Percentiles rank a stretch among this genome's conserved stretches.
Conservation (phyloP, 1,140 invertebrate genomes). For the Subanguina moxae region DNA sequence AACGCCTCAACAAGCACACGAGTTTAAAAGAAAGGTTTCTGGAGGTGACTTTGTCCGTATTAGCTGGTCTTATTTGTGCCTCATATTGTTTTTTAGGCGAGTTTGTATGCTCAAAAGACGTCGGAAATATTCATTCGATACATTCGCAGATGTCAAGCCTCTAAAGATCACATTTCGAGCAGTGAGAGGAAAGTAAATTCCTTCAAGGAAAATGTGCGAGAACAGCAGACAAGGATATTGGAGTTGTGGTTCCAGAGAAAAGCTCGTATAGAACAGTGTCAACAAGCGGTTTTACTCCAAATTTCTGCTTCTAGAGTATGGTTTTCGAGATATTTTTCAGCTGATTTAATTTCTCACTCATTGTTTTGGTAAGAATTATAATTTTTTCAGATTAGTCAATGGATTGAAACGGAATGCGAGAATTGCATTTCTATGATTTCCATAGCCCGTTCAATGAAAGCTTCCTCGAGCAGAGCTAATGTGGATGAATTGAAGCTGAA, state of each 20-base stretch:
- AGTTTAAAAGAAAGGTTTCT: constrained; percentile 26
- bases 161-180: constrained; percentile 14
- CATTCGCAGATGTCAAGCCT: constrained; percentile 20
- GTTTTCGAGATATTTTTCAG: too few relatives aligned
- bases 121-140: constrained; percentile 21
- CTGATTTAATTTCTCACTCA: too few relatives aligned
- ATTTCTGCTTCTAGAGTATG: neutral
- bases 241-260: constrained; percentile 21
- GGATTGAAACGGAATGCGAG: constrained; percentile 3
- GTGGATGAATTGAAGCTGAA: constrained; percentile 18
- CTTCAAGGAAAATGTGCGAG: constrained; percentile 21
- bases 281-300: constrained; percentile 19
- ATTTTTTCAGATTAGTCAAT: neutral
- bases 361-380: neutral
- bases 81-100: constrained; percentile 16
- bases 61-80: neutral
- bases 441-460: constrained; percentile 1
- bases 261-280: constrained; percentile 22
- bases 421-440: constrained; percentile 1
- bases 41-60: constrained; percentile 12
- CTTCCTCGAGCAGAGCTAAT: neutral
- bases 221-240: constrained; percentile 25
- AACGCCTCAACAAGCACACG: constrained; percentile 19
- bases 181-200: constrained; percentile 14
- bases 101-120: constrained; percentile 28